These are phyloP conservation scores for Cantharis lateralis DNA, from an alignment of 2,888 invertebrate species.

Conservation along the genomic window DNA sequence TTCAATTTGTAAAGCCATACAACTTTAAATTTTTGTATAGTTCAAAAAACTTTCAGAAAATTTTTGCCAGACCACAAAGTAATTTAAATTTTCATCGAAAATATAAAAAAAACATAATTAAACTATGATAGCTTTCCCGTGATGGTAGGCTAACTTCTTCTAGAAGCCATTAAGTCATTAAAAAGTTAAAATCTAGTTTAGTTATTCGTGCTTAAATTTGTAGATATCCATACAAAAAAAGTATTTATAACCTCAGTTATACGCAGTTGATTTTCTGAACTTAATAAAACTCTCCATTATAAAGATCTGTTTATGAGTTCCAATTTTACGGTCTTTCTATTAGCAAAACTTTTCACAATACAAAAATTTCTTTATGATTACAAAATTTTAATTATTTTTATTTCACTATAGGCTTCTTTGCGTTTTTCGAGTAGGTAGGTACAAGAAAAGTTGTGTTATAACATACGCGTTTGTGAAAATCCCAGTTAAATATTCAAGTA, in stretches of 20 bases:
- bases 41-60: background rate
- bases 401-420: background rate
- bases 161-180: conserved; percentile 34
- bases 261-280: conserved; percentile 23
- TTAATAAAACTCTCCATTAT: conserved; percentile 19
- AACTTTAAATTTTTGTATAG: background rate
- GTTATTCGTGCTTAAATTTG: conserved; percentile 18
- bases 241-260: conserved; percentile 33
- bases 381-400: background rate
- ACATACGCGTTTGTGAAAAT: background rate
- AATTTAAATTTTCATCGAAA: background rate
- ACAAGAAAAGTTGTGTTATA: background rate
- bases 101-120: conserved; percentile 4
- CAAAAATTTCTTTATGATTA: conserved; percentile 3
- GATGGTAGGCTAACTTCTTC: conserved; percentile 5
- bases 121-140: conserved; percentile 7
- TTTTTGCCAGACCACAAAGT: background rate
- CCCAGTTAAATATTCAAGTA: conserved; percentile 6
- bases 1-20: background rate
- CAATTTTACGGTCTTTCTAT: conserved; percentile 6
- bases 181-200: conserved; percentile 28
- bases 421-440: background rate
- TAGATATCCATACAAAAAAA: conserved; percentile 19
- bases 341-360: conserved; percentile 1
- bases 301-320: conserved; percentile 13